Evolutionary conservation across 53 echinoderm and acorn worm species (phyloP).

Genomic region (Crossaster papposus): DNA sequence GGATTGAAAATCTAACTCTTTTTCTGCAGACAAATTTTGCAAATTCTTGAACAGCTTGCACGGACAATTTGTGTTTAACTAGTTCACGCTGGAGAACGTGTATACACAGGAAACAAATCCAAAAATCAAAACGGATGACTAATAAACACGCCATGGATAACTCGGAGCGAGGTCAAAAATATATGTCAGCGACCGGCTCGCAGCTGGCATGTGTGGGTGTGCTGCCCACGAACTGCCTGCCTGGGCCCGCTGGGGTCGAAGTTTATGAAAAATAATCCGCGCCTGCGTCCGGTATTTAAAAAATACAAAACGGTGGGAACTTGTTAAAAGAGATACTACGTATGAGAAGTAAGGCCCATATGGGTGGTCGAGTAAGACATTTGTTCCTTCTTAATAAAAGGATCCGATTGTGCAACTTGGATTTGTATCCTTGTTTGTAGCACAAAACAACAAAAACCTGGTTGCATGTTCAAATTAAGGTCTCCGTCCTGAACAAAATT

Average conservation of each 20-base stretch:
- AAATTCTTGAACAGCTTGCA: not conserved
- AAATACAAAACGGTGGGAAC: too few relatives aligned
- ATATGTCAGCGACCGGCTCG: too few relatives aligned
- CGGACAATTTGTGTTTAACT: not conserved
- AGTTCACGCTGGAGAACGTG: too few relatives aligned
- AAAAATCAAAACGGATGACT: too few relatives aligned
- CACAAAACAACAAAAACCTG: not conserved
- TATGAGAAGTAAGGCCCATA: not conserved
- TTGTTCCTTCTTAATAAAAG: not conserved
- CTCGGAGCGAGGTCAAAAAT: too few relatives aligned
- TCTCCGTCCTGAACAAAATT: not conserved
- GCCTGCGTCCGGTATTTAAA: too few relatives aligned
- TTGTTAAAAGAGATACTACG: not conserved
- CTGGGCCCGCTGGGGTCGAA: too few relatives aligned
- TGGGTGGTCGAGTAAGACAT: not conserved
- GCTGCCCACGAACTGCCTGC: too few relatives aligned
- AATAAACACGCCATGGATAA: too few relatives aligned
- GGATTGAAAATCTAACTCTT: not conserved
- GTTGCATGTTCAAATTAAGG: not conserved
- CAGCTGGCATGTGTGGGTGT: too few relatives aligned
- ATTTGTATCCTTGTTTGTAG: not conserved
- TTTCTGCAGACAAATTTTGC: not conserved
- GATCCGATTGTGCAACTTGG: not conserved
- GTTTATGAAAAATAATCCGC: too few relatives aligned
- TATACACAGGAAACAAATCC: too few relatives aligned